Evolutionary conservation across 1,140 invertebrate species (phyloP).

Genomic region (Arctopsyche grandis): DNA sequence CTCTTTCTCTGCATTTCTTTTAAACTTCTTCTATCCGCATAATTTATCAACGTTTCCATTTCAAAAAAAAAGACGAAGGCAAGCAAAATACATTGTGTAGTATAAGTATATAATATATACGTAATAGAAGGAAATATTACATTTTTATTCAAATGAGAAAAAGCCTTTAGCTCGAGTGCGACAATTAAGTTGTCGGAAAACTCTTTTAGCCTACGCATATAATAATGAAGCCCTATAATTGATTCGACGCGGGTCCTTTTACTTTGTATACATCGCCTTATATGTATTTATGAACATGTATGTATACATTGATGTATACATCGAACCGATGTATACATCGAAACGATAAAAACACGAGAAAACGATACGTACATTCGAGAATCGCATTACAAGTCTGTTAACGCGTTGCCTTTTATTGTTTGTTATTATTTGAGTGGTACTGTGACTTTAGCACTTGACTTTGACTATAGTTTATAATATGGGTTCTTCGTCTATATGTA

Average conservation of each 20-base stretch:
- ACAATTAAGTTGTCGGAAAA: no score
- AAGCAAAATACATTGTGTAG: no score
- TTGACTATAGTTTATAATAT: not conserved
- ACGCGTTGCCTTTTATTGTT: not conserved
- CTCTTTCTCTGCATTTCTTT: constrained; percentile 26
- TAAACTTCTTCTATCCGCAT: constrained; percentile 34
- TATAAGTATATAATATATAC: not conserved
- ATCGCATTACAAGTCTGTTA: not conserved
- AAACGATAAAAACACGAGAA: constrained; percentile 6
- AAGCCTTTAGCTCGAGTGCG: not conserved
- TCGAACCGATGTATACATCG: not conserved
- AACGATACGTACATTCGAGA: constrained; percentile 4
- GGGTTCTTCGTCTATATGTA: no score
- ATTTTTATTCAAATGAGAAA: constrained; percentile 35
- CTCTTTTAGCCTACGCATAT: not conserved
- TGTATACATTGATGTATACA: no score
- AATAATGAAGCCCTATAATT: no score
- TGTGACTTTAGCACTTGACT: not conserved
- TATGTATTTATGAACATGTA: no score
- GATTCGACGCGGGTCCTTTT: no score
- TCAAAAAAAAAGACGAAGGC: not conserved
- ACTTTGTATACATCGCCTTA: no score
- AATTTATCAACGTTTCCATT: constrained; percentile 29
- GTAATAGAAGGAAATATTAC: constrained; percentile 35
- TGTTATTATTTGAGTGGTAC: not conserved